Evolutionary conservation across 2,113 vertebrate genomes (phyloP).

Genomic region (Dendropsophus ebraccatus): DNA sequence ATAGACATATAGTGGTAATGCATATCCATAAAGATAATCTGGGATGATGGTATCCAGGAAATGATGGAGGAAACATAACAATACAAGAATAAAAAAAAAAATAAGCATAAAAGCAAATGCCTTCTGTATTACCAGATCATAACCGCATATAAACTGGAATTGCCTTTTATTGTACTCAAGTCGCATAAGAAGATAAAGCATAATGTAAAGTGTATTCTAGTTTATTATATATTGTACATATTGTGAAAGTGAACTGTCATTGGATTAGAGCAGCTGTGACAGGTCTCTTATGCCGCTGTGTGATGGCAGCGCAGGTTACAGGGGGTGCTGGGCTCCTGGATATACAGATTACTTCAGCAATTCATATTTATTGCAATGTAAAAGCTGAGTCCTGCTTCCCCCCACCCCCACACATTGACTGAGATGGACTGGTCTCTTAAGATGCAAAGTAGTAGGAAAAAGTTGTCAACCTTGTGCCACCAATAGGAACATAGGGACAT

Average conservation of each 20-base stretch:
- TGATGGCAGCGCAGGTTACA: background rate
- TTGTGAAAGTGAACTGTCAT: background rate
- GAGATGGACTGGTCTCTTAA: too few species aligned
- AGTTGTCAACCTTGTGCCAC: too few species aligned
- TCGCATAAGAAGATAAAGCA: background rate
- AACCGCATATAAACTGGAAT: conserved; percentile 6
- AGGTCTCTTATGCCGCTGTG: background rate
- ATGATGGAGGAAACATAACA: background rate
- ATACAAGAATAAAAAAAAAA: background rate
- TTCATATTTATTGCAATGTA: too few species aligned
- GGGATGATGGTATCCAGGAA: background rate
- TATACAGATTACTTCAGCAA: background rate
- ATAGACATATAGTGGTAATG: background rate
- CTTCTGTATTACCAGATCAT: background rate
- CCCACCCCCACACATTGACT: too few species aligned
- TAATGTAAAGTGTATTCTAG: background rate
- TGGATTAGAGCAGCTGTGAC: background rate
- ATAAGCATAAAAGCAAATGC: background rate
- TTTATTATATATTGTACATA: background rate
- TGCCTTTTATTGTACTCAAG: background rate
- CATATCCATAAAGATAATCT: conserved; percentile 2
- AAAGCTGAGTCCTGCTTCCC: too few species aligned
- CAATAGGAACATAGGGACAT: too few species aligned
- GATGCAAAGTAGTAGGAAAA: too few species aligned
- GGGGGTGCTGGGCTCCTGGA: background rate